Conservation (phyloP, 2,888 invertebrate species). For the Meliscaeva auricollis region DNA sequence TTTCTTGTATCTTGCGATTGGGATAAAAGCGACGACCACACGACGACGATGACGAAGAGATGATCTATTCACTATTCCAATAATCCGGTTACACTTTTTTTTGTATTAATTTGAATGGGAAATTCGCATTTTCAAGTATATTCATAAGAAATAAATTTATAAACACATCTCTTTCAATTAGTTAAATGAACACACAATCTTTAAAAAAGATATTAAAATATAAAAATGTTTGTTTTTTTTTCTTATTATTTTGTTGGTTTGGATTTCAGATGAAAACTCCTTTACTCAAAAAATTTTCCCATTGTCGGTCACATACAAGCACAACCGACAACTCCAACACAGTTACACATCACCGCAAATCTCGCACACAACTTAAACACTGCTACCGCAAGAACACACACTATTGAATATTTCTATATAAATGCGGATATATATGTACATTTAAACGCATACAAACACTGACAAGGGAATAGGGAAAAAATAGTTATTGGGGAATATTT, state of each 20-base stretch:
- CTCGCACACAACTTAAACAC: conserved; percentile 65
- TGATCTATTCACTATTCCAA: conserved; percentile 55
- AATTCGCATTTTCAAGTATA: conserved; percentile 13
- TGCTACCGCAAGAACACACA: conserved; percentile 62
- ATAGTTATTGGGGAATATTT: conserved; percentile 45
- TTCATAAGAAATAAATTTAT: not conserved
- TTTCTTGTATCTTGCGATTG: conserved; percentile 33
- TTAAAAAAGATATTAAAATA: conserved; percentile 1
- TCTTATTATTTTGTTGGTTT: conserved; percentile 33
- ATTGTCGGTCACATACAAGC: conserved; percentile 56
- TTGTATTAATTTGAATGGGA: conserved; percentile 18
- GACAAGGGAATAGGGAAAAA: conserved; percentile 40
- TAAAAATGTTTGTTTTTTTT: conserved; percentile 11
- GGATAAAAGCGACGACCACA: conserved; percentile 16
- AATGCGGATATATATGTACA: conserved; percentile 9
- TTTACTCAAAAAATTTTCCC: conserved; percentile 62
- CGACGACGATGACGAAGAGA: conserved; percentile 38
- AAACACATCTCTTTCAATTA: not conserved
- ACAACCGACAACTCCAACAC: conserved; percentile 51
- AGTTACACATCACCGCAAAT: conserved; percentile 66
- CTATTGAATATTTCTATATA: conserved; percentile 38
- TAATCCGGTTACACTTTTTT: conserved; percentile 62
- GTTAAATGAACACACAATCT: not conserved
- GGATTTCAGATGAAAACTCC: conserved; percentile 23
- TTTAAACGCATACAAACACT: conserved; percentile 40